Conservation (phyloP, 2,888 invertebrate species). For the Agrotis puta region DNA sequence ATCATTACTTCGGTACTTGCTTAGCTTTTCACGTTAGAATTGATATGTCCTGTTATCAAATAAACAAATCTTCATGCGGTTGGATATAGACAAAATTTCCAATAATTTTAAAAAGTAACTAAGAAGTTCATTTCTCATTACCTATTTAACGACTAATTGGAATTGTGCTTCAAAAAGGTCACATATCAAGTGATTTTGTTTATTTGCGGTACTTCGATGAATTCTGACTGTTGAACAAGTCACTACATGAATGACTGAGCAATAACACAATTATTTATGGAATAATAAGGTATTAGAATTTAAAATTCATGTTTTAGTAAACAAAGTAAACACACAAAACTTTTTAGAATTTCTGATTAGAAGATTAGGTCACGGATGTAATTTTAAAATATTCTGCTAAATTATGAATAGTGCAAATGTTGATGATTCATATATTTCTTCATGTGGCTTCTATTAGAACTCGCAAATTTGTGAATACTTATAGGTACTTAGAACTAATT, state of each 20-base stretch:
- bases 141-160: not conserved
- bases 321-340: not conserved
- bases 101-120: too few relatives aligned
- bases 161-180: not conserved
- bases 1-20: too few relatives aligned
- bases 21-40: not conserved
- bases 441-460: slow-evolving; percentile 29
- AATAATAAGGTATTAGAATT: not conserved
- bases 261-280: not conserved
- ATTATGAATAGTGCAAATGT: slow-evolving; percentile 18
- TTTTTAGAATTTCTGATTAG: slow-evolving; percentile 21
- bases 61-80: not conserved
- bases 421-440: slow-evolving; percentile 39
- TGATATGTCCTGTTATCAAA: not conserved
- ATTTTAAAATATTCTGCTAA: slow-evolving; percentile 8
- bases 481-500: not conserved
- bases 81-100: too few relatives aligned
- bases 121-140: not conserved
- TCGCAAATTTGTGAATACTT: not conserved
- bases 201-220: too few relatives aligned
- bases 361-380: slow-evolving; percentile 32
- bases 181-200: not conserved
- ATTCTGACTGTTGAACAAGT: slow-evolving; percentile 2
- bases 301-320: not conserved
- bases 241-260: not conserved